Conservation (phyloP, 2,797 vertebrate species). For the Hoplostethus atlanticus region DNA sequence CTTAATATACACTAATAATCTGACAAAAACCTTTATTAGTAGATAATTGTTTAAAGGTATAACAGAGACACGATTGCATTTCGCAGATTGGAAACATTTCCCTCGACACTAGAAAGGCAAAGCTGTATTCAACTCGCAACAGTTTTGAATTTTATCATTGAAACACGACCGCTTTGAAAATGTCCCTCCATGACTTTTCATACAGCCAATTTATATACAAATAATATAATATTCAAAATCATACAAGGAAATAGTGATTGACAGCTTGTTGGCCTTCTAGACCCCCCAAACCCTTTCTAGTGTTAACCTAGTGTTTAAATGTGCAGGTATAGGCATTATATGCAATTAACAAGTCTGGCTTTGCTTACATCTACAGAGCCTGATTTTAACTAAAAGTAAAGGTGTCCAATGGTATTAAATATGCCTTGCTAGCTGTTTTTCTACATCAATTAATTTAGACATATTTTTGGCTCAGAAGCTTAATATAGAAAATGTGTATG, state of each 20-base stretch:
- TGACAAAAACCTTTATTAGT: constrained; percentile 34
- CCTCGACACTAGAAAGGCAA: background rate
- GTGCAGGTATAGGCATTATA: background rate
- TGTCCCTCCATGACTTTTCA: too few species aligned
- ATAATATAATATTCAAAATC: too few species aligned
- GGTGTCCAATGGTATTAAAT: background rate
- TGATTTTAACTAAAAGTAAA: too few species aligned
- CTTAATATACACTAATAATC: constrained; percentile 44
- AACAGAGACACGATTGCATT: background rate
- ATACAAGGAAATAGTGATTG: too few species aligned
- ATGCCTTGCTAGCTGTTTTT: background rate
- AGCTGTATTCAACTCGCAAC: background rate
- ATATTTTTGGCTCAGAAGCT: background rate
- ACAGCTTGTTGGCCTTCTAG: too few species aligned
- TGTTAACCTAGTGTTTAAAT: background rate
- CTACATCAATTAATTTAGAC: background rate
- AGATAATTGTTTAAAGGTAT: constrained; percentile 7
- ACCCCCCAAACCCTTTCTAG: too few species aligned
- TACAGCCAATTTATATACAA: too few species aligned
- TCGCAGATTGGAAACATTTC: constrained; percentile 8
- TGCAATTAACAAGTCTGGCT: background rate
- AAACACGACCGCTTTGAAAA: too few species aligned
- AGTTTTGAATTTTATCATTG: too few species aligned
- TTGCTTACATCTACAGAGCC: background rate
- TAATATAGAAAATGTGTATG: background rate